Conservation (phyloP, 2,797 vertebrate species). For the Podarcis siculus region DNA sequence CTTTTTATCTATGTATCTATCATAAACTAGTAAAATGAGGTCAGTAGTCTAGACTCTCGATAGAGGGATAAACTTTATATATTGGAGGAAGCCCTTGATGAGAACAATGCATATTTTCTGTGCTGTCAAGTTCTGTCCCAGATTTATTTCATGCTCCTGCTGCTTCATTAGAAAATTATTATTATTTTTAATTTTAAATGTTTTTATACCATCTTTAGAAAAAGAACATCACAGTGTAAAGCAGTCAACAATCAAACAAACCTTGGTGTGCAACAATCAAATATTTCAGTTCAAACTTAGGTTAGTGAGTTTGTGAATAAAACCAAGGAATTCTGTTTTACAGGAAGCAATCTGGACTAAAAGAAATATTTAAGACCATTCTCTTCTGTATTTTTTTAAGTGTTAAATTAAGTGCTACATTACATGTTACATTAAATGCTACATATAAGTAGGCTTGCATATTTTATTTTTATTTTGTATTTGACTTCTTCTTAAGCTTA, state of each 20-base stretch:
- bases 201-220: too few relatives aligned
- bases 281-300: not conserved
- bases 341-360: not conserved
- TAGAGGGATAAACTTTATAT: not conserved
- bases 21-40: not conserved
- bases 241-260: too few relatives aligned
- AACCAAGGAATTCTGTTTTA: not conserved
- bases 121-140: not conserved
- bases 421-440: not conserved
- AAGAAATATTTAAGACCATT: not conserved
- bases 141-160: not conserved
- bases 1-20: not conserved
- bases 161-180: not conserved
- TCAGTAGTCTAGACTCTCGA: not conserved
- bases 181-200: too few relatives aligned
- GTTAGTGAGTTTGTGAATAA: not conserved
- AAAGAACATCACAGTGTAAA: too few relatives aligned
- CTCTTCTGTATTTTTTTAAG: not conserved
- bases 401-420: not conserved
- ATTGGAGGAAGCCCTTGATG: not conserved
- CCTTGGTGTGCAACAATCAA: not conserved
- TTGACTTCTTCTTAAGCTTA: not conserved
- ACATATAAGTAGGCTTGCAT: not conserved
- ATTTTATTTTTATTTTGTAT: conserved; percentile 5
- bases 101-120: not conserved